Evolutionary conservation across 2,113 vertebrate genomes (phyloP), one percentile per base, ranked within the genome.

Genomic region (Osmerus eperlanus): DNA sequence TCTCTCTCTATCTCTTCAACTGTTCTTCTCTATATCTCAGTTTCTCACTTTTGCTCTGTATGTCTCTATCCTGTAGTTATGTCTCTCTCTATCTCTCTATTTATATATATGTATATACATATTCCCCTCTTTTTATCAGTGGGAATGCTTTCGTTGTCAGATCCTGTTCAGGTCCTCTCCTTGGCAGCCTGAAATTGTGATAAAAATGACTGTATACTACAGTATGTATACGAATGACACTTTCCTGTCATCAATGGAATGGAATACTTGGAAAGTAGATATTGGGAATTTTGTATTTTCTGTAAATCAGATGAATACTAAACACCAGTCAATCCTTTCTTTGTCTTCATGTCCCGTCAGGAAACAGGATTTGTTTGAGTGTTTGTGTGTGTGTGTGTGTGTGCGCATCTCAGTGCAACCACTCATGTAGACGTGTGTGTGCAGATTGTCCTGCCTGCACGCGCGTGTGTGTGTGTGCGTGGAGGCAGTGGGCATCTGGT

Each of bases 261-360:
- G 18, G 61, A 32, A 18, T 3, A 64, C 32, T 32, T 64, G 7
- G 3, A 15, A 3, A 23, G 23, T 3, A 64, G 60, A 62, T 62
- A 4, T 55, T 13, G 19, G 28, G 29, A 64, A 29, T 16, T 64
- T 64, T 13, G 61, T 64, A 32, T 64, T 64, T n/a, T 64, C 61
- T 36, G 28, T 14, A 56, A 15, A 18, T 15, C 54, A 21, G 36
- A 51, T 65, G n/a, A 18, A 19, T 19, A 19, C 64, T 51, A 65
- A 23, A 65, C 47, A 12, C n/a, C 36, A 21, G 12, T 65, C 11
- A 65, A 65, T 32, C 14, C 32, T 65, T n/a, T 47, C 64, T 65
- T 65, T 65, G 64, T 65, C 64, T 36, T 19, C 36, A 16, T 41
- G 18, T 70, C 28, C 51, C 52, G 14, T 62, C 62, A 65, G 21